Base-by-base conservation (phyloP, 2,113 vertebrate species). In the Bothrops jararaca region DNA sequence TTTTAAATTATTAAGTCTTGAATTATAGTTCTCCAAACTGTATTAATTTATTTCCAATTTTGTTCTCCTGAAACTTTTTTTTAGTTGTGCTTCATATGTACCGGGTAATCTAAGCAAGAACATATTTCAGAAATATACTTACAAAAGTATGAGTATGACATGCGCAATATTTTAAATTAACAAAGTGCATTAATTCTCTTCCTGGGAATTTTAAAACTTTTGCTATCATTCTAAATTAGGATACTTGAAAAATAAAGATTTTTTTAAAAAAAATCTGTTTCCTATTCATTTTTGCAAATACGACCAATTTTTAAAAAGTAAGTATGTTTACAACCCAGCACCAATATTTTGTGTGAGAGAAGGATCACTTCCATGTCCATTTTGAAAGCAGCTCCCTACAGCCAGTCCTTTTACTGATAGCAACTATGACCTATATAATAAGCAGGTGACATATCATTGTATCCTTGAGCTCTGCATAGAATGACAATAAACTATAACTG, bases 21-120 rank as follows among this genome's bases (percentile, higher is more conserved):
- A 92, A 92, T 92, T 92, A 92, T 60, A 86, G 88, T 92, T 90
- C 80, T 92, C 56, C 58, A 92, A 92, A 92, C 64, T 23, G n/a
- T 85, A 90, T 92, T 92, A 64, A 86, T 23, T 86, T 60, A 74
- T 86, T 92, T 39, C 7, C 48, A 60, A 39, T 26, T 90, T 89
- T 89, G 85, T 90, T 45, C 92, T 85, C 39, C n/a, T 60, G 74
- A 45, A 60, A 60, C 34, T 23, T 48, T 60, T 92, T 92, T 92
- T 92, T 92, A 90, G 29, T 23, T 85, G 11, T 92, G 24, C 88
- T 53, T 57, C 20, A 15, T 88, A 69, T 92, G 42, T 53, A n/a
- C n/a, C n/a, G n/a, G n/a, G n/a, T n/a, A 53, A 86, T 90, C 58
- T 60, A 22, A 52, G 45, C 12, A 52, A 90, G 60, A 92, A 80